A percentile compares a stretch with the other conserved stretches of the same genome.
phyloP scores from a whole-genome alignment of 2,888 invertebrate species.

The Ormia ochracea region DNA sequence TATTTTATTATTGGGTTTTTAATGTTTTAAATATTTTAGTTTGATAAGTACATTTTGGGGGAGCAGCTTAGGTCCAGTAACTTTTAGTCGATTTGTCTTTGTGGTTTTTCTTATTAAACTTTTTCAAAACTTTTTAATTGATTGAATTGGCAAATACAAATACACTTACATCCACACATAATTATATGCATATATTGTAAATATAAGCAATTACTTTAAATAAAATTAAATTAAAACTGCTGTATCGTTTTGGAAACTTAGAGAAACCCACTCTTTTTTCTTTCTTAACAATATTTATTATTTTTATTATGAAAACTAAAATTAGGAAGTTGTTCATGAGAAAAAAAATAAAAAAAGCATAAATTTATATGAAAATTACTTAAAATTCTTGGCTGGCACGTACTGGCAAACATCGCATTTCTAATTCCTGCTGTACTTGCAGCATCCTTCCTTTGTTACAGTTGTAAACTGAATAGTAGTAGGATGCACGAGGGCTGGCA shows the following conservation, averaged over 20 bases:
- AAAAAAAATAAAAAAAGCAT: not conserved
- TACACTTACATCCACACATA: too few species aligned
- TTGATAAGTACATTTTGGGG: too few species aligned
- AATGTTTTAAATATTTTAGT: too few species aligned
- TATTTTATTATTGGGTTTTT: too few species aligned
- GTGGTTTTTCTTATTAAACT: too few species aligned
- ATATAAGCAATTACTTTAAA: too few species aligned
- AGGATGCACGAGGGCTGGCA: not conserved
- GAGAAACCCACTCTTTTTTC: not conserved
- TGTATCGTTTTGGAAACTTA: not conserved
- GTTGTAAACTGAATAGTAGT: not conserved
- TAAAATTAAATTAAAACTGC: too few species aligned
- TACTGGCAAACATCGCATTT: slow-evolving; percentile 7
- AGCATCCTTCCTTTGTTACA: not conserved
- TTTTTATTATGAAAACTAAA: slow-evolving; percentile 23
- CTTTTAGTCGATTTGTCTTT: too few species aligned
- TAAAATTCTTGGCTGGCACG: slow-evolving; percentile 38
- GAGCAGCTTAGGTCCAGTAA: too few species aligned
- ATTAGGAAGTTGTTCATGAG: slow-evolving; percentile 6
- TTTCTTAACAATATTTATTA: slow-evolving; percentile 23
- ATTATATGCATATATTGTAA: slow-evolving; percentile 9
- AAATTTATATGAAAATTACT: slow-evolving; percentile 44
- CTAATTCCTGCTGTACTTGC: not conserved
- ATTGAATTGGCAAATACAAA: too few species aligned
- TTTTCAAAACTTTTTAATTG: too few species aligned